Conservation (phyloP, 2,888 invertebrate species). For the Dione vanillae region DNA sequence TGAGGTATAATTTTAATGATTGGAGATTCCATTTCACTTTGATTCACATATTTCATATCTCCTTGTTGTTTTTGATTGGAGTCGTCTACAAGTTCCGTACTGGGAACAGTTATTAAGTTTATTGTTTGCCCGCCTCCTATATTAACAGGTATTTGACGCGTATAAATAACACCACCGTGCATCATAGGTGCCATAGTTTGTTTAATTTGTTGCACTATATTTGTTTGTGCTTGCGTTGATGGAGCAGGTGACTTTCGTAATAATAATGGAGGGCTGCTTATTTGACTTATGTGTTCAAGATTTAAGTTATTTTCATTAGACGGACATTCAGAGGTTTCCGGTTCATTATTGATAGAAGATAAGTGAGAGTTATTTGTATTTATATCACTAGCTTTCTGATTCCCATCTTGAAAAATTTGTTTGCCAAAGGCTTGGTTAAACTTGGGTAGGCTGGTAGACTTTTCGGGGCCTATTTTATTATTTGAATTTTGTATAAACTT, state of each 20-base stretch:
- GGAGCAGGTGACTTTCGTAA: conserved; percentile 66
- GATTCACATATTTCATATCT: conserved; percentile 59
- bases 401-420: conserved; percentile 84
- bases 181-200: conserved; percentile 83
- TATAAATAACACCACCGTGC: conserved; percentile 89
- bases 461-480: conserved; percentile 67
- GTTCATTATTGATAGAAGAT: conserved; percentile 50
- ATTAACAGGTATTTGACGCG: conserved; percentile 88
- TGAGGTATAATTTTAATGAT: conserved; percentile 80
- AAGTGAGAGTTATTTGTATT: conserved; percentile 60
- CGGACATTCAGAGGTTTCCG: conserved; percentile 63
- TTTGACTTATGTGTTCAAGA: conserved; percentile 69
- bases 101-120: conserved; percentile 83
- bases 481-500: conserved; percentile 80
- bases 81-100: conserved; percentile 75
- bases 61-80: conserved; percentile 69
- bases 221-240: conserved; percentile 59
- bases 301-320: conserved; percentile 65
- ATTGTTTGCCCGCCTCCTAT: conserved; percentile 83
- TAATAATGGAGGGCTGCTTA: conserved; percentile 71
- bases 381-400: conserved; percentile 64
- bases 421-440: conserved; percentile 92
- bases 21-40: conserved; percentile 70
- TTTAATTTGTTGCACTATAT: conserved; percentile 77
- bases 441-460: conserved; percentile 86